Evolutionary conservation across 2,888 invertebrate species (phyloP).

Genomic region (Drosophila antonietae): DNA sequence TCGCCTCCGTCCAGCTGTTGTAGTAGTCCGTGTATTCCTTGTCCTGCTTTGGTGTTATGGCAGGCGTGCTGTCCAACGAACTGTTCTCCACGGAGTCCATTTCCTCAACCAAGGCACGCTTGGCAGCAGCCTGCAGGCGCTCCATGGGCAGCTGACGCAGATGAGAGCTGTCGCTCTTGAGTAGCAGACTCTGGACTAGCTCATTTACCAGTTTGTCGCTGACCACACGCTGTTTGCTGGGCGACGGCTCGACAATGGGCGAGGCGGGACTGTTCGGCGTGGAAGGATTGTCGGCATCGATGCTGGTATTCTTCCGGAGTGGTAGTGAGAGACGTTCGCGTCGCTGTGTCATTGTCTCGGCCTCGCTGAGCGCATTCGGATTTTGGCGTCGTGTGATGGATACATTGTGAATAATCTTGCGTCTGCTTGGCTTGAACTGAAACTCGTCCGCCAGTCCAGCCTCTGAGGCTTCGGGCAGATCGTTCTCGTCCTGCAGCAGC

Average conservation of each 20-base stretch:
- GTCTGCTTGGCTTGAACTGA: constrained; percentile 79
- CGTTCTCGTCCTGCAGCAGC: constrained; percentile 87
- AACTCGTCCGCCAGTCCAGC: constrained; percentile 72
- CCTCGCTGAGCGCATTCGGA: constrained; percentile 79
- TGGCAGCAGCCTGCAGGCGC: constrained; percentile 86
- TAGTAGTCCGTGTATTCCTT: constrained; percentile 86
- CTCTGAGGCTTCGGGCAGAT: constrained; percentile 67
- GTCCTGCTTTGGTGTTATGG: constrained; percentile 84
- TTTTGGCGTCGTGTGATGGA: constrained; percentile 84
- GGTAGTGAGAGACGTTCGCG: constrained; percentile 86
- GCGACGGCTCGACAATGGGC: constrained; percentile 83
- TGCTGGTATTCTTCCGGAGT: constrained; percentile 84
- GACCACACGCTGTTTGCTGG: constrained; percentile 84
- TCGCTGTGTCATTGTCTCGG: constrained; percentile 84
- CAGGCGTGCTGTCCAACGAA: constrained; percentile 85
- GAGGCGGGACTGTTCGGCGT: constrained; percentile 86
- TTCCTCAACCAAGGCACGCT: constrained; percentile 87
- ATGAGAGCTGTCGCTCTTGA: constrained; percentile 86
- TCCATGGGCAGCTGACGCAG: constrained; percentile 86
- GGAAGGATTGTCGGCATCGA: constrained; percentile 86
- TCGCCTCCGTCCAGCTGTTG: constrained; percentile 85
- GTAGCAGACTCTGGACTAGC: constrained; percentile 86
- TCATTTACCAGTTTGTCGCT: constrained; percentile 87
- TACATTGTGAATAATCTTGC: constrained; percentile 84
- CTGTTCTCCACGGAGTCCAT: constrained; percentile 85